Evolutionary conservation across 2,888 invertebrate genomes (phyloP).

Genomic region (Zelleria hepariella): DNA sequence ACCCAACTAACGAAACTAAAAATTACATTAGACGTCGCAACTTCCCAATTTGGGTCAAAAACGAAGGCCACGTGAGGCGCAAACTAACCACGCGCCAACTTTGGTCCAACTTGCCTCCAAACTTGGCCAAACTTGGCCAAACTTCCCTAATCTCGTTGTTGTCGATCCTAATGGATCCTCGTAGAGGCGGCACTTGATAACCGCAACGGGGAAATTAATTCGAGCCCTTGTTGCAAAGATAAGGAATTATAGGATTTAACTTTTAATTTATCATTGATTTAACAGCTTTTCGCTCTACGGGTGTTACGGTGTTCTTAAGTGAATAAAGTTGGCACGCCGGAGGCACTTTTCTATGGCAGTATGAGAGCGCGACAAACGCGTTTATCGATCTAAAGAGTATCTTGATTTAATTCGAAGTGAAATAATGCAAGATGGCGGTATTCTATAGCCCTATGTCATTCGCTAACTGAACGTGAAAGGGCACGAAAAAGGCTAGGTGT

Average conservation of each 20-base stretch:
- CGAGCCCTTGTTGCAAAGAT: slow-evolving; percentile 11
- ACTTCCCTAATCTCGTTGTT: slow-evolving; percentile 22
- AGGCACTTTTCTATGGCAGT: not conserved
- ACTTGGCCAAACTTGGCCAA: slow-evolving; percentile 8
- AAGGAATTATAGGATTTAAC: slow-evolving; percentile 2
- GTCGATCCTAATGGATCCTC: slow-evolving; percentile 26
- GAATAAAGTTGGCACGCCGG: not conserved
- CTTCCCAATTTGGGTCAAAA: not conserved
- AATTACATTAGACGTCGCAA: not conserved
- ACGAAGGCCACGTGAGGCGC: not conserved
- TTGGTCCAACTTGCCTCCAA: not conserved
- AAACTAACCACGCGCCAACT: not conserved
- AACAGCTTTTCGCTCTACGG: not conserved
- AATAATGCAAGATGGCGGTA: no score
- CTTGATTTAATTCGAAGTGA: no score
- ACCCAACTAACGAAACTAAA: not conserved
- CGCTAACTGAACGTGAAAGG: no score
- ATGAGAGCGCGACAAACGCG: not conserved
- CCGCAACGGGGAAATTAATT: slow-evolving; percentile 36
- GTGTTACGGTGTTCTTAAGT: not conserved
- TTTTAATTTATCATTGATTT: not conserved
- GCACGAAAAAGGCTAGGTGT: no score
- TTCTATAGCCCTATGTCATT: no score
- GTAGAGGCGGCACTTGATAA: slow-evolving; percentile 20
- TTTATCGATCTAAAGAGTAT: no score